Conservation (phyloP, 2,797 vertebrate genomes). For the Clamator glandarius region DNA sequence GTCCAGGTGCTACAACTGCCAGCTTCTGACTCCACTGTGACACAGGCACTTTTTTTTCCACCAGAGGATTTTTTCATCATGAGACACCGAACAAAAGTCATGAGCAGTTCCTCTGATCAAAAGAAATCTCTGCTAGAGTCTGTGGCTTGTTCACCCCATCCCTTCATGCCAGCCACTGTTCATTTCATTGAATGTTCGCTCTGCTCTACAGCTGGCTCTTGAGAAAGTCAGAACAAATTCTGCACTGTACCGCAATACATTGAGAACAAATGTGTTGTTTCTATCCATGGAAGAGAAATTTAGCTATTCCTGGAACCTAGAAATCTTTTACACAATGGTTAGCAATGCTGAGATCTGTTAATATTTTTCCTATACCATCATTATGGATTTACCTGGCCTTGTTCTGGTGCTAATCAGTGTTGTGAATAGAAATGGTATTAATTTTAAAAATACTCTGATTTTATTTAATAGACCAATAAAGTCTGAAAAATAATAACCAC, state of each 20-base stretch:
- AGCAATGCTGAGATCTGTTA: background rate
- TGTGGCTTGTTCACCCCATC: background rate
- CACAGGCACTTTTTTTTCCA: background rate
- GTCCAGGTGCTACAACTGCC: background rate
- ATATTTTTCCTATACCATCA: background rate
- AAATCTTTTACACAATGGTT: background rate
- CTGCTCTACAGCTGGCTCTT: background rate
- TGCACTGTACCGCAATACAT: background rate
- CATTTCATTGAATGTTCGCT: background rate
- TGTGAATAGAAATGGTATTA: background rate
- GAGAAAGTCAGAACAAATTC: constrained; percentile 27
- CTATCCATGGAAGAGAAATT: background rate
- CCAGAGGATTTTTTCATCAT: background rate
- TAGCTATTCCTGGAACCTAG: background rate
- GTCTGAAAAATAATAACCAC: background rate
- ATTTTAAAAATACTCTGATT: background rate
- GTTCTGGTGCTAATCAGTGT: background rate
- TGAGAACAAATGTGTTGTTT: background rate
- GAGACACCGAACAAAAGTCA: constrained; percentile 18
- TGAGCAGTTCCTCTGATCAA: constrained; percentile 50
- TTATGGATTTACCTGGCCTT: background rate
- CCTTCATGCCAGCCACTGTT: constrained; percentile 29
- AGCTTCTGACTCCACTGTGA: constrained; percentile 28
- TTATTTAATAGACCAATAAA: background rate
- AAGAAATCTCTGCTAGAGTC: constrained; percentile 24